phyloP scores from a whole-genome alignment of 2,797 vertebrate genomes.

The Propithecus deckenii region DNA sequence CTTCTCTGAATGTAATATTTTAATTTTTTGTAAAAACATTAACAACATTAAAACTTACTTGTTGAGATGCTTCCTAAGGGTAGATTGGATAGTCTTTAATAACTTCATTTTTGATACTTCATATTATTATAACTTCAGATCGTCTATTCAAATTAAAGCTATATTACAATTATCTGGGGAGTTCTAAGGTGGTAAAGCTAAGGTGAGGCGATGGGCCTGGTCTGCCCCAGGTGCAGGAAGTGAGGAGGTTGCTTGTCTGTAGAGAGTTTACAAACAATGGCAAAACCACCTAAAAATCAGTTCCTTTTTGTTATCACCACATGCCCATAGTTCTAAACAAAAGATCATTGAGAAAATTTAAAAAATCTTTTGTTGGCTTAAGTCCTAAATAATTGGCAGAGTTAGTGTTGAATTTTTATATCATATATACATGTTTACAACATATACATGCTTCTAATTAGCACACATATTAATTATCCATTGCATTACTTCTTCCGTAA shows the following conservation, averaged over 20 bases:
- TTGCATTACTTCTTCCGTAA: neutral
- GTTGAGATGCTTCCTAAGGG: neutral
- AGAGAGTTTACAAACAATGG: neutral
- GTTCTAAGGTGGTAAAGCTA: neutral
- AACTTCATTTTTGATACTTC: neutral
- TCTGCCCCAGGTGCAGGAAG: neutral
- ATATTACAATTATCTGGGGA: neutral
- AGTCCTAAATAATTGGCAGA: constrained; percentile 21
- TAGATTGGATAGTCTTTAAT: neutral
- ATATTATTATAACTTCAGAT: neutral
- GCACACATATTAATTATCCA: neutral
- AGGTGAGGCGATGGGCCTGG: neutral
- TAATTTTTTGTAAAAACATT: neutral
- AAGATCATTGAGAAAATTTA: neutral
- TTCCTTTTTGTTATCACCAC: neutral
- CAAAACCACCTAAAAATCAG: neutral
- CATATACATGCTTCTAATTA: neutral
- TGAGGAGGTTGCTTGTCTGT: neutral
- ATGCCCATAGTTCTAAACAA: neutral
- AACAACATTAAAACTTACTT: neutral
- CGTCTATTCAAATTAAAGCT: neutral
- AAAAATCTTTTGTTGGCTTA: neutral
- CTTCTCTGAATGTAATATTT: neutral
- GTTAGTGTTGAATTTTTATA: constrained; percentile 1
- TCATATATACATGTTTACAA: neutral